phyloP scores from a whole-genome alignment of 2,113 vertebrate genomes.

The Pygathrix nemaeus region DNA sequence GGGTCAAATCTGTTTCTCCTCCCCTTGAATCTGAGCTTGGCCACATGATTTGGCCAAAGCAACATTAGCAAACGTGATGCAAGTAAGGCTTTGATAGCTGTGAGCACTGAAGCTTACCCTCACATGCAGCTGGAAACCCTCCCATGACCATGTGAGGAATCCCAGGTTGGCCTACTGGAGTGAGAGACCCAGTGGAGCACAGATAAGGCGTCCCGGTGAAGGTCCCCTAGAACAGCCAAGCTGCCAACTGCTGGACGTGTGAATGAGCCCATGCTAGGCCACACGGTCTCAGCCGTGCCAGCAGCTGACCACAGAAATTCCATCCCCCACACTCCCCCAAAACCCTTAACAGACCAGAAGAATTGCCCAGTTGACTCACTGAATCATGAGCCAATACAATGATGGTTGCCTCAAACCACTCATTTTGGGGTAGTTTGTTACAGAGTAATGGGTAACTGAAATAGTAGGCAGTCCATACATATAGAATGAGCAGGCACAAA shows the following conservation, averaged over 20 bases:
- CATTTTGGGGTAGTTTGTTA: not conserved
- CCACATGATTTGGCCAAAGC: not conserved
- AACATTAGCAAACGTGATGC: not conserved
- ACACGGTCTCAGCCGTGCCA: not conserved
- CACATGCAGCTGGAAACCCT: not conserved
- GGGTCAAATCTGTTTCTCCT: not conserved
- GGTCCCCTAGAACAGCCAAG: not conserved
- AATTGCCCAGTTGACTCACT: not conserved
- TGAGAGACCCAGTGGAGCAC: not conserved
- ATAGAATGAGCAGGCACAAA: not conserved
- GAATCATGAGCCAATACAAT: not conserved
- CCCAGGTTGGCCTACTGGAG: not conserved
- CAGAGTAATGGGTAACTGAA: not conserved
- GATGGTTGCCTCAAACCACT: not conserved
- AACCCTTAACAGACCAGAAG: not conserved
- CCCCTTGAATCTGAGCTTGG: not conserved
- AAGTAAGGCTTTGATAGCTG: not conserved
- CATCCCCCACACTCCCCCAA: accelerated
- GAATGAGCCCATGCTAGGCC: not conserved
- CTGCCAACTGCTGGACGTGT: not conserved
- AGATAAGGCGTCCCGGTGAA: not conserved
- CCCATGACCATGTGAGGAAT: not conserved
- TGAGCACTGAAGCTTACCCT: not conserved
- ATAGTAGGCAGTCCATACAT: not conserved
- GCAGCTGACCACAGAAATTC: not conserved